phyloP scores from a whole-genome alignment of 2,797 vertebrate genomes.

The Picus viridis region DNA sequence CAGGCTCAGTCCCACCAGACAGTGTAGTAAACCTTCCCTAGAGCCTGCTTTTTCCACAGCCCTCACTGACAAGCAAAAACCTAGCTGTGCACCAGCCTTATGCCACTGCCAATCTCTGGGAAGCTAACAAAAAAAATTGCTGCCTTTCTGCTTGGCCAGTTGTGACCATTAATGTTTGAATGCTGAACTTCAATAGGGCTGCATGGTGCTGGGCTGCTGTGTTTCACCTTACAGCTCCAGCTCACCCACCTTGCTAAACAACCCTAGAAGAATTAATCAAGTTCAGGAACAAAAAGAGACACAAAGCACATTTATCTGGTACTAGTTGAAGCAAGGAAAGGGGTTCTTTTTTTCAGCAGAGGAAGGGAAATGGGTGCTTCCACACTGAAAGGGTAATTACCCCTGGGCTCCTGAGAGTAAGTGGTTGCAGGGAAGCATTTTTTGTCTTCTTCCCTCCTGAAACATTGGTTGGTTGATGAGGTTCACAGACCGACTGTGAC shows the following conservation, averaged over 20 bases:
- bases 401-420: background rate
- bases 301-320: background rate
- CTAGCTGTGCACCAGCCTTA: background rate
- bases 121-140: background rate
- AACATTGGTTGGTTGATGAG: background rate
- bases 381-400: background rate
- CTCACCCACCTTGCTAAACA: background rate
- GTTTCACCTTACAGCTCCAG: background rate
- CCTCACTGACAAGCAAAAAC: background rate
- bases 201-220: fast-evolving
- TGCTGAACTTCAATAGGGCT: background rate
- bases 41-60: fast-evolving
- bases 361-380: background rate
- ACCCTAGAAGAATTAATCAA: background rate
- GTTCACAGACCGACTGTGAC: background rate
- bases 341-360: background rate
- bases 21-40: fast-evolving
- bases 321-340: background rate
- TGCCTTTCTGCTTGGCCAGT: background rate
- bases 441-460: background rate
- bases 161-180: background rate
- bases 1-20: background rate
- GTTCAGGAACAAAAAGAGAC: background rate
- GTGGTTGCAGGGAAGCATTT: background rate
- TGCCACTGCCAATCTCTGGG: fast-evolving